phyloP scores from a whole-genome alignment of 2,888 invertebrate species.

The Ormyrus labotus region DNA sequence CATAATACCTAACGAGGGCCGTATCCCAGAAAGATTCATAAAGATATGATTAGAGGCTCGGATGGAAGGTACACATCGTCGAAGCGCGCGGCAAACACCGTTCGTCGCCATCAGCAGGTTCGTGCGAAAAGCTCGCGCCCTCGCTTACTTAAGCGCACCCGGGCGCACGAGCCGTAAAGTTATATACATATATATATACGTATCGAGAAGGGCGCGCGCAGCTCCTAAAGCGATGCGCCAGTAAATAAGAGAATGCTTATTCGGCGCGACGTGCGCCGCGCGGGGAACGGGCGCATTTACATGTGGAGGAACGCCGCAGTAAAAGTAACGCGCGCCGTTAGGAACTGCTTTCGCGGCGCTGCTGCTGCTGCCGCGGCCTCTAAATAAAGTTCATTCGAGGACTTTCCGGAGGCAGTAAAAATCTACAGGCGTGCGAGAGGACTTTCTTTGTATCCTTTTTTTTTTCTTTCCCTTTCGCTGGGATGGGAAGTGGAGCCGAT shows the following conservation, averaged over 20 bases:
- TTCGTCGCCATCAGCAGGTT: neutral
- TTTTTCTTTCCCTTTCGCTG: neutral
- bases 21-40: conserved; percentile 9
- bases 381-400: conserved; percentile 34
- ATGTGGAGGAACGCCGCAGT: neutral
- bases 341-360: neutral
- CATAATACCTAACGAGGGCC: neutral
- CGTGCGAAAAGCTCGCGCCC: conserved; percentile 21
- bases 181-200: conserved; percentile 19
- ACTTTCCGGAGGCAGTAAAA: neutral
- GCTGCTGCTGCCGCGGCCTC: neutral
- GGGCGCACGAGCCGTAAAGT: conserved; percentile 37
- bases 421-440: neutral
- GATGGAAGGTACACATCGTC: neutral
- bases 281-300: neutral
- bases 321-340: conserved; percentile 27
- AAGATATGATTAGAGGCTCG: conserved; percentile 32
- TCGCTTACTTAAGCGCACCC: conserved; percentile 10
- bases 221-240: neutral
- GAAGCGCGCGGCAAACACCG: neutral
- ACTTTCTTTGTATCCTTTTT: neutral
- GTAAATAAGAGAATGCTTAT: conserved; percentile 37
- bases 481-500: neutral
- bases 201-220: neutral
- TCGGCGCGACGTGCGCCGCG: conserved; percentile 1